phyloP scores from a whole-genome alignment of 2,113 vertebrate genomes.

The Rhabdornis inornatus region DNA sequence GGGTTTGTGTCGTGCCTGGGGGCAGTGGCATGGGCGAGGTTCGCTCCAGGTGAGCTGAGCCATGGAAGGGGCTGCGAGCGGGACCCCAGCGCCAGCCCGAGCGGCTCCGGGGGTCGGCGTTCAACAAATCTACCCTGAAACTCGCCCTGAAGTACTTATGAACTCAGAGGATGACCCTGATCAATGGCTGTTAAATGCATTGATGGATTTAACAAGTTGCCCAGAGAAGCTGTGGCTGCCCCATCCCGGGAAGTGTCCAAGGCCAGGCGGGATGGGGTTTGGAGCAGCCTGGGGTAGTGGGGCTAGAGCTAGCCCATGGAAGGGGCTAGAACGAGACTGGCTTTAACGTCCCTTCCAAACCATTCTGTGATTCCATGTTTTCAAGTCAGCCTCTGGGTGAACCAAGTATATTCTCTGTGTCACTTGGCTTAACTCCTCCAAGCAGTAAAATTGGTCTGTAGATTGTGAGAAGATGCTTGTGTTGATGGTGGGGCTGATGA shows the following conservation, averaged over 20 bases:
- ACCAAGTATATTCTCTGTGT: not conserved
- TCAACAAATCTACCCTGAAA: not conserved
- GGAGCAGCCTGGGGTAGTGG: rapidly evolving
- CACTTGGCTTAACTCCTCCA: not conserved
- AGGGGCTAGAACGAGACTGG: not conserved
- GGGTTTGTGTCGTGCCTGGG: rapidly evolving
- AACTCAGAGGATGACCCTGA: not conserved
- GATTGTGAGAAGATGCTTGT: not conserved
- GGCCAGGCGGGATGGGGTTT: rapidly evolving
- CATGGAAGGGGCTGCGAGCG: rapidly evolving
- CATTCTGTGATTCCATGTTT: not conserved
- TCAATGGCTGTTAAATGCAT: not conserved
- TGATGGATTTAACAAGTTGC: not conserved
- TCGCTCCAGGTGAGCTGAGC: not conserved
- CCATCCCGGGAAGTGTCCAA: not conserved
- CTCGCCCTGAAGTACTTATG: not conserved
- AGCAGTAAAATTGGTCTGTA: not conserved
- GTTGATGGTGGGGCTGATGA: not conserved
- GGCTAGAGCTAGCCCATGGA: not conserved
- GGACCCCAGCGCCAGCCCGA: not conserved
- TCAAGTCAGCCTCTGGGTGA: not conserved
- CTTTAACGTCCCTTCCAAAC: not conserved
- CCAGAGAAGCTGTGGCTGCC: not conserved
- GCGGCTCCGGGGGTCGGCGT: not conserved
- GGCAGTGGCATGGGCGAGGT: not conserved